Evolutionary conservation across 2,797 vertebrate species (phyloP).

Genomic region (Luscinia luscinia): DNA sequence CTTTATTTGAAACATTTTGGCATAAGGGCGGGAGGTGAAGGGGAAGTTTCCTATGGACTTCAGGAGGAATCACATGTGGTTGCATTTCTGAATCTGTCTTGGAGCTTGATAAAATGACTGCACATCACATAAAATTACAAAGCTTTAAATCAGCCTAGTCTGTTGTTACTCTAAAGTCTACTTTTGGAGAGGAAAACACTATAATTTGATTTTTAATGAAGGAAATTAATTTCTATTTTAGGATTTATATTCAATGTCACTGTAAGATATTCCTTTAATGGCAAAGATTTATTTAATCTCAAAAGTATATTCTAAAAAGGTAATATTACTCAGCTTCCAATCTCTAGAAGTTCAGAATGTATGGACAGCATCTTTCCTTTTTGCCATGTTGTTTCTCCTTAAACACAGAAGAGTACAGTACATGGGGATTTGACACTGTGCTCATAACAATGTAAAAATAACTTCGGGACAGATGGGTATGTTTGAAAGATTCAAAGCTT

Average conservation of each 20-base stretch:
- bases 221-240: neutral
- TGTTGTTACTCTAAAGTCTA: neutral
- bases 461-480: neutral
- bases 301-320: neutral
- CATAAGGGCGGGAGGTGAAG: neutral
- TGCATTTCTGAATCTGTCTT: neutral
- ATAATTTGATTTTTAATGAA: neutral
- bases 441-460: neutral
- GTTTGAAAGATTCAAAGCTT: constrained; percentile 8
- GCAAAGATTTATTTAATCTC: neutral
- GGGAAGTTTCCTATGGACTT: neutral
- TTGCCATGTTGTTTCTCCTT: neutral
- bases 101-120: neutral
- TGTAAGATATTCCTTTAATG: neutral
- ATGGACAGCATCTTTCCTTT: neutral
- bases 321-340: neutral
- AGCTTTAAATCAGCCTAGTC: neutral
- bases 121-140: neutral
- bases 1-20: neutral
- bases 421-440: neutral
- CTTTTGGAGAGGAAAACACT: neutral
- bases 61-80: neutral
- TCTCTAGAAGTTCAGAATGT: neutral
- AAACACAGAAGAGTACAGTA: neutral
- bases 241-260: neutral